phyloP scores from a whole-genome alignment of 2,113 vertebrate genomes.

The Microcebus jonahi region DNA sequence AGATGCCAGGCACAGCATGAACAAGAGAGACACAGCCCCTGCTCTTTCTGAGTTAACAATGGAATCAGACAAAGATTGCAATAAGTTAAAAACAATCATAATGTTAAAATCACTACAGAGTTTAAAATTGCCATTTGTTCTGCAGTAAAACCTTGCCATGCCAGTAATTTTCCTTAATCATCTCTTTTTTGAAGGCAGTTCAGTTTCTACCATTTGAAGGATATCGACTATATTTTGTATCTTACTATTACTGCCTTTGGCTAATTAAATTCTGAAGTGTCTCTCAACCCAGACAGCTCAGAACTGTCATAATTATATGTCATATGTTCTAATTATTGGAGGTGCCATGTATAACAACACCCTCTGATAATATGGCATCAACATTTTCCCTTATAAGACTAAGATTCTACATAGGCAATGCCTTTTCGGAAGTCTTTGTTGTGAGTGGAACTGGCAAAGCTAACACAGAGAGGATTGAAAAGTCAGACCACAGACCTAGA shows the following conservation, averaged over 20 bases:
- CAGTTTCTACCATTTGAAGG: background rate
- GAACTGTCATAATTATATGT: slow-evolving; percentile 52
- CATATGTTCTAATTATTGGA: slow-evolving; percentile 47
- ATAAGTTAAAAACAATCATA: slow-evolving; percentile 2
- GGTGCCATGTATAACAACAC: background rate
- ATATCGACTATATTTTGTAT: background rate
- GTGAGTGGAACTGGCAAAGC: background rate
- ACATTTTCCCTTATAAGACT: background rate
- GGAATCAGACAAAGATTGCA: background rate
- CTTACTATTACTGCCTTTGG: slow-evolving; percentile 44
- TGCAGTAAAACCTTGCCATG: background rate
- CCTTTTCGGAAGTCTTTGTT: background rate
- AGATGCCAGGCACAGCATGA: background rate
- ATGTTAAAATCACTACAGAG: background rate
- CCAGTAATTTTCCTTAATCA: slow-evolving; percentile 15
- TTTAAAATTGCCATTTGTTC: background rate
- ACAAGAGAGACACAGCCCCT: background rate
- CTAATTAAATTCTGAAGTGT: slow-evolving; percentile 72
- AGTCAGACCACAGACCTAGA: background rate
- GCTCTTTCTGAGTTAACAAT: background rate
- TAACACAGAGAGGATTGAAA: background rate
- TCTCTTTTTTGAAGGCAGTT: slow-evolving; percentile 17
- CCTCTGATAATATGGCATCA: background rate
- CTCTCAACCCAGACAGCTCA: slow-evolving; percentile 58
- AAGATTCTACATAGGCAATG: background rate